Percentiles rank a stretch among this genome's conserved stretches.
phyloP scores from a whole-genome alignment of 1,140 invertebrate genomes.

The Penaeus vannamei region DNA sequence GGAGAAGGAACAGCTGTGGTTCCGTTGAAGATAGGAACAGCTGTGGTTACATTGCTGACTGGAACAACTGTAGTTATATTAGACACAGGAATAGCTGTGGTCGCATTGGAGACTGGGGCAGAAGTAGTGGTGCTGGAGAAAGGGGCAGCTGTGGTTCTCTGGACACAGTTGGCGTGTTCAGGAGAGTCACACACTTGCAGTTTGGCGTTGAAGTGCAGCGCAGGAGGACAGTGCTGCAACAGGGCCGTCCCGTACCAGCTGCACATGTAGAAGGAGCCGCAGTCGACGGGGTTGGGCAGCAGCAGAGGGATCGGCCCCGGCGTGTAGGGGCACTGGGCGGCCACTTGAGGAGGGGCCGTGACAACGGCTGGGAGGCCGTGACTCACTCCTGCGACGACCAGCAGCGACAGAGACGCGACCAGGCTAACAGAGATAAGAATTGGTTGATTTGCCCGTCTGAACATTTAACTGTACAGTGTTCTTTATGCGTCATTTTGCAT shows the following conservation, averaged over 20 bases:
- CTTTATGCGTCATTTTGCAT: too few species aligned
- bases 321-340: not conserved
- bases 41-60: too few species aligned
- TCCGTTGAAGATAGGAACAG: too few species aligned
- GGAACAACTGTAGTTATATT: too few species aligned
- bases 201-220: not conserved
- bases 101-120: too few species aligned
- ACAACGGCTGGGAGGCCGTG: not conserved
- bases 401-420: not conserved
- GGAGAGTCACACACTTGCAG: conserved; percentile 30
- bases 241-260: conserved; percentile 12
- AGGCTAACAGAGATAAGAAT: too few species aligned
- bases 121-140: too few species aligned
- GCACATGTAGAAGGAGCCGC: conserved; percentile 39
- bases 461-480: too few species aligned
- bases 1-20: too few species aligned
- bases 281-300: conserved; percentile 33
- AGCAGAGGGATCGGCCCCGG: conserved; percentile 16
- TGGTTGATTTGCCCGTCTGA: too few species aligned
- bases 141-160: too few species aligned
- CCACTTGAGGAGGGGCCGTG: conserved; percentile 7
- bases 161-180: not conserved
- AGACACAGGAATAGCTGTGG: too few species aligned
- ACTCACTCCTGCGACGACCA: not conserved
- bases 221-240: not conserved